A percentile compares a stretch with the other conserved stretches of the same genome.
Evolutionary conservation across 1,140 invertebrate genomes (phyloP).

Genomic region (Diabrotica virgifera): DNA sequence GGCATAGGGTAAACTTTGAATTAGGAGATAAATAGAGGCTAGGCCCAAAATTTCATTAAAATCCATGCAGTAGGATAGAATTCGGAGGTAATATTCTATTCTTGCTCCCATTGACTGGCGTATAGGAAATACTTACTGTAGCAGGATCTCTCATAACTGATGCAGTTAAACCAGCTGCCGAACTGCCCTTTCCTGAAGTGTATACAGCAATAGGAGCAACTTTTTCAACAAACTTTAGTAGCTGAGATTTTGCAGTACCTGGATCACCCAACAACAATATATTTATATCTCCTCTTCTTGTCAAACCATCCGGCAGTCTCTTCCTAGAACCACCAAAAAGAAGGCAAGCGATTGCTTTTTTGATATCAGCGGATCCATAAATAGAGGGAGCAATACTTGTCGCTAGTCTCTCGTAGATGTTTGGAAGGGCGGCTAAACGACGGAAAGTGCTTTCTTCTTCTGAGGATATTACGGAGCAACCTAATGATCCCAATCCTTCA

Average conservation of each 20-base stretch:
- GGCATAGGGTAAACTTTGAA: no score
- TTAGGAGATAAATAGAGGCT: no score
- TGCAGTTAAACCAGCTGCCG: conserved; percentile 97
- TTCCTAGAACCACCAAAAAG: conserved; percentile 92
- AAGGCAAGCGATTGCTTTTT: conserved; percentile 94
- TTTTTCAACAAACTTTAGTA: conserved; percentile 96
- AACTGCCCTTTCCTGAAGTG: conserved; percentile 98
- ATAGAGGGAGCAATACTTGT: conserved; percentile 97
- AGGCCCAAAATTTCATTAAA: no score
- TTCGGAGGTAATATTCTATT: no score
- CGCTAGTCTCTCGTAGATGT: conserved; percentile 88
- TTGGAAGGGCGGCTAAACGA: conserved; percentile 75
- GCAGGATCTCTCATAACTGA: conserved; percentile 93
- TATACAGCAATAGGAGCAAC: conserved; percentile 96
- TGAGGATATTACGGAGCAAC: conserved; percentile 57
- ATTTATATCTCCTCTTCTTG: conserved; percentile 95
- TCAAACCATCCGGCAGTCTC: conserved; percentile 91
- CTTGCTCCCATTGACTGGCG: no score
- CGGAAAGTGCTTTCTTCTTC: conserved; percentile 93
- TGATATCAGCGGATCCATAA: conserved; percentile 92
- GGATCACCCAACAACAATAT: conserved; percentile 95
- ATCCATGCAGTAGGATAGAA: no score
- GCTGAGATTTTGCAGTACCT: conserved; percentile 97
- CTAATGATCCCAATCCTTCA: conserved; percentile 70
- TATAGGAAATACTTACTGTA: conserved; percentile 62